Evolutionary conservation across 2,797 vertebrate species (phyloP), one percentile per base, ranked within the genome.

Genomic region (Spondyliosoma cantharus): DNA sequence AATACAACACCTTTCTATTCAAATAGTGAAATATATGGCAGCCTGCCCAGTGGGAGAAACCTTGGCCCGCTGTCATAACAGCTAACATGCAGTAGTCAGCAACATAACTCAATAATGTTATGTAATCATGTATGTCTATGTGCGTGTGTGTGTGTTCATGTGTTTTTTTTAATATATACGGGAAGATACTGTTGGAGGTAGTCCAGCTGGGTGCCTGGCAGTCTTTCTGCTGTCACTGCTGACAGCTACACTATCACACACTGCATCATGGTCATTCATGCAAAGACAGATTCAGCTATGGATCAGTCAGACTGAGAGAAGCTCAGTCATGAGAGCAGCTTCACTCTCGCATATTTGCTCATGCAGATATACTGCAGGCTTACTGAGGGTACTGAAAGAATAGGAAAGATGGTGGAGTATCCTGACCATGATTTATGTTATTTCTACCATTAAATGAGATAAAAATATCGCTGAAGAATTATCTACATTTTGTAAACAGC

Each of bases 261-360:
- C 83, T 85, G 81, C 78, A 85, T 90, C 80, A 85, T 87, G 86
- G 57, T 87, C 82, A 90, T 84, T 88, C 87, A 91, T 86, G 87
- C 85, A 89, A 79, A 87, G 75, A 76, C 74, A 62, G 76, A 83
- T 78, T 89, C 73, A 27, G 78, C 82, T 78, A 70, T 81, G 86
- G 85, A 87, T 90, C 87, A 89, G 82, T 80, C 48, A 50, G 59
- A 81, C 67, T 76, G 29, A 71, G 48, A 85, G 49, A 67, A 80
- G 75, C 86, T 89, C 79, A 75, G 85, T 82, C 81, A 83, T 29
- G 60, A 76, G 74, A 84, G 58, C 45, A 53, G 19, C 27, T 78
- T 78, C 59, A 63, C 75, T 81, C 62, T 48, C 15, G 57, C 37
- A 46, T 65, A 46, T 80, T 83, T 79, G 50, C 59, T 74, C 74